Conservation (phyloP, 2,113 vertebrate genomes). For the Corapipo altera region DNA sequence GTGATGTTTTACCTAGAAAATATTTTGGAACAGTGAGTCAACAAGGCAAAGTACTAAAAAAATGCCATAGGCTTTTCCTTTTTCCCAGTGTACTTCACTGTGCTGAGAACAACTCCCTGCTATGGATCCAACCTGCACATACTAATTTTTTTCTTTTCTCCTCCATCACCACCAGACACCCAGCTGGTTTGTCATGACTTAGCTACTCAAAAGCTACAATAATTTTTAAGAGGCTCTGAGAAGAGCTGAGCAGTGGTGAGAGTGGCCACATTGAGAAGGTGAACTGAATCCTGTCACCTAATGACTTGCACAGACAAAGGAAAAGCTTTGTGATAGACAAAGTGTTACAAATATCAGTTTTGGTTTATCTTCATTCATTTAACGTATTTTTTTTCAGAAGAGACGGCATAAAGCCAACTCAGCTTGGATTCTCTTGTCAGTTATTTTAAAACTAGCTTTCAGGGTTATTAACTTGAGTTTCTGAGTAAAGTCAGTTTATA, state of each 20-base stretch:
- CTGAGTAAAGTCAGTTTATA: neutral
- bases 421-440: neutral
- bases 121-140: neutral
- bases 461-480: neutral
- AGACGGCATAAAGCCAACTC: neutral
- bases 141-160: neutral
- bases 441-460: neutral
- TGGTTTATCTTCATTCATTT: neutral
- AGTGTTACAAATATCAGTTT: neutral
- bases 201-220: neutral
- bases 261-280: neutral
- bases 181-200: neutral
- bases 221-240: neutral
- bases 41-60: neutral
- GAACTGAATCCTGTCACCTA: neutral
- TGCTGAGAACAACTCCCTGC: neutral
- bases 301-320: neutral
- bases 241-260: neutral
- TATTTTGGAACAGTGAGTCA: neutral
- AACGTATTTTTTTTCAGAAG: neutral
- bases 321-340: neutral
- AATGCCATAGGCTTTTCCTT: neutral
- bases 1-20: constrained; percentile 52
- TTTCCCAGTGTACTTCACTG: neutral
- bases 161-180: neutral